These are phyloP conservation scores for Salvelinus fontinalis DNA, from an alignment of 2,113 vertebrate genomes.

Conservation along the genomic window DNA sequence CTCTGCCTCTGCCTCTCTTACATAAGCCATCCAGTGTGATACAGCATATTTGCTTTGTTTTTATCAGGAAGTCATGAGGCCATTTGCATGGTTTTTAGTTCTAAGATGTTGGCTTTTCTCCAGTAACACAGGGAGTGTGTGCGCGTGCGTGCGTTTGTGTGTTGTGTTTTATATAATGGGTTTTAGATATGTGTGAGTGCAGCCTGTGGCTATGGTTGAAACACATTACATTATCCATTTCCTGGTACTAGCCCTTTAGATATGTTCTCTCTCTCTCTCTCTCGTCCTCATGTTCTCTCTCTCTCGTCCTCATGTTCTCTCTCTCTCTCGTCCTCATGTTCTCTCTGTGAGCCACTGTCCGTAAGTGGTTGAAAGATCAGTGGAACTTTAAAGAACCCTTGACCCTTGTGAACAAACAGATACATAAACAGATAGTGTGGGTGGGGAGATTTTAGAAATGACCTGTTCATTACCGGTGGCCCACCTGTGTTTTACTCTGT, in stretches of 20 bases:
- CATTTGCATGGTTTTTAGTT: slow-evolving; percentile 63
- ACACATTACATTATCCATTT: slow-evolving; percentile 18
- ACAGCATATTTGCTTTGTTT: slow-evolving; percentile 65
- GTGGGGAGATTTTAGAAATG: no score
- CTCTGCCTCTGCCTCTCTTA: slow-evolving; percentile 36
- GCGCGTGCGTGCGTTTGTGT: slow-evolving; percentile 19
- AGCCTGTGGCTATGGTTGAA: slow-evolving; percentile 37
- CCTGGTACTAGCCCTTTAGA: slow-evolving; percentile 13
- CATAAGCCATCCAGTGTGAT: slow-evolving; percentile 58
- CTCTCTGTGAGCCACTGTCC: not conserved
- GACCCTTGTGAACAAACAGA: no score
- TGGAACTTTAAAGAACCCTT: no score
- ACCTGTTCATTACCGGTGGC: no score
- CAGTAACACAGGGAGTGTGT: slow-evolving; percentile 30
- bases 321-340: not conserved
- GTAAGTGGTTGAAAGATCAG: not conserved
- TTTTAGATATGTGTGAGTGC: slow-evolving; percentile 26
- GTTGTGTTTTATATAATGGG: slow-evolving; percentile 40
- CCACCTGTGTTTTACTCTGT: no score
- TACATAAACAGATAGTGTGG: no score
- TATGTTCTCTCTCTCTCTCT: not conserved
- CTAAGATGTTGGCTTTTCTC: slow-evolving; percentile 60
- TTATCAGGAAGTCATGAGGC: slow-evolving; percentile 63
- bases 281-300: not conserved
- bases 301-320: not conserved